phyloP scores from a whole-genome alignment of 2,888 invertebrate genomes.

The Orthonychiurus folsomi region DNA sequence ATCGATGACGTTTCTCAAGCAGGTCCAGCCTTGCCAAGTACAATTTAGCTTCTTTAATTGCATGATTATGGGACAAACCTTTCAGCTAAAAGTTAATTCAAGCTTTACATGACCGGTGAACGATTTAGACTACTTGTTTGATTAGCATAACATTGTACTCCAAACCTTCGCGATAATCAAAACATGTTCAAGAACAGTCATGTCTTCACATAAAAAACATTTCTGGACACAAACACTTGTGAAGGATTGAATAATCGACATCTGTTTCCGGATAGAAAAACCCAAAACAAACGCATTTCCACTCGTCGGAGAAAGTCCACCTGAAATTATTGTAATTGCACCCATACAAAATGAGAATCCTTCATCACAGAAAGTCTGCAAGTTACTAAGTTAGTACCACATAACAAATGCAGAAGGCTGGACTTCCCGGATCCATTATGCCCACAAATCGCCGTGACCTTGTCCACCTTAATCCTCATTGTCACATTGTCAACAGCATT shows the following conservation, averaged over 20 bases:
- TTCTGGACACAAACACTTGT: neutral
- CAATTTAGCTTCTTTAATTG: neutral
- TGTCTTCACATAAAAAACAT: neutral
- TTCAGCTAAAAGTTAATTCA: neutral
- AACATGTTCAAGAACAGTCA: neutral
- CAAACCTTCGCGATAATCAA: neutral
- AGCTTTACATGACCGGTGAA: no score
- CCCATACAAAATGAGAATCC: no score
- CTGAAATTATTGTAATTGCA: no score
- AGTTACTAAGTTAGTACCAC: neutral
- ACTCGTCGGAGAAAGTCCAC: neutral
- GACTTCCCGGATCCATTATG: neutral
- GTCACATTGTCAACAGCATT: neutral
- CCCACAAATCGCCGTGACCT: neutral
- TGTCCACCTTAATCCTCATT: neutral
- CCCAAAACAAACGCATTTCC: neutral
- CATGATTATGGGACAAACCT: neutral
- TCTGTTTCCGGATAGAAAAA: neutral
- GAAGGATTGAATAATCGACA: neutral
- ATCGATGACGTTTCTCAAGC: neutral
- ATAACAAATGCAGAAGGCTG: neutral
- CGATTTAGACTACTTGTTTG: neutral
- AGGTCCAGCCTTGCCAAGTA: neutral
- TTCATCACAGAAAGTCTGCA: no score
- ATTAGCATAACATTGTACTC: no score